Base-by-base conservation (phyloP, 2,888 invertebrate species). In the Drosophila fungiperda region DNA sequence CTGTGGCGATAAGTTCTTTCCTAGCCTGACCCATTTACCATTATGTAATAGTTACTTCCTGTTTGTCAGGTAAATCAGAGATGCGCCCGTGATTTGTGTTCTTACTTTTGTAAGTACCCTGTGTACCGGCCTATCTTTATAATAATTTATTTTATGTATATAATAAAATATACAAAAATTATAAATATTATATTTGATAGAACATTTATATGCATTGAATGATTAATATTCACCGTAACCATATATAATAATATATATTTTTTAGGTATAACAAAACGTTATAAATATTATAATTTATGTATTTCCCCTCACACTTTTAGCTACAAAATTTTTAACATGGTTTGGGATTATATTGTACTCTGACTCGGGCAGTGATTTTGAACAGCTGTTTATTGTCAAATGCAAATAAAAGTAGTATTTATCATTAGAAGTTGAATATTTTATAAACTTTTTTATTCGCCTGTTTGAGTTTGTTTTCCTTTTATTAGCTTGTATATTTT, bases 31-130 rank as follows among this genome's bases (percentile, higher is more conserved):
- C 84, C 68, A 80, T 87, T 83, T 86, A 50, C 58, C 67, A 55
- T 88, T 85, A 81, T 79, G 77, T 87, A 88, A 88, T 83, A 83
- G 81, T 88, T 75, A 61, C 87, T 76, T 83, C 84, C 84, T 72
- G 69, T 76, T 74, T 80, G 50, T 40, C 58, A 68, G 65, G 61
- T 55, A 58, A 66, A 50, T 62, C 36, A 72, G 73, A 23, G 71
- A 67, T 84, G 83, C 7, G 60, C 26, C n/a, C 73, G 80, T 84
- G 86, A 74, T 32, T 62, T 66, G 26, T 63, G 23, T 23, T 40
- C 49, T 6, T 20, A 6, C 20, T 12, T 45, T 15, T 20, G 12
- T 15, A 45, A 20, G 20, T 20, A 45, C 45, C 20, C 20, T 45
- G 45, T n/a, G n/a, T n/a, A n/a, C n/a, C n/a, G 36, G 11, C 20